phyloP scores from a whole-genome alignment of 23 tunicate genomes.

The Styela clava region DNA sequence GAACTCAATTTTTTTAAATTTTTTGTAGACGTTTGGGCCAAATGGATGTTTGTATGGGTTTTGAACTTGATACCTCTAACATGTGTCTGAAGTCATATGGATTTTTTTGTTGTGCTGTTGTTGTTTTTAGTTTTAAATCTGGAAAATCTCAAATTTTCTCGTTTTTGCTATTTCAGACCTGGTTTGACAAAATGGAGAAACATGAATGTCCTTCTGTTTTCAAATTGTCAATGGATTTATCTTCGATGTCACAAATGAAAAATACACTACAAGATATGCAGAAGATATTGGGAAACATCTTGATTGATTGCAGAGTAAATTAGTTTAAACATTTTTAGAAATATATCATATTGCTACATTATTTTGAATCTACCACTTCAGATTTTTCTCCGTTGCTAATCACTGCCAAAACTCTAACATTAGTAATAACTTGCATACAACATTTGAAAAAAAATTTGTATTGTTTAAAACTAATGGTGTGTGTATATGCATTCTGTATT shows the following conservation, averaged over 20 bases:
- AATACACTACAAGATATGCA: not conserved
- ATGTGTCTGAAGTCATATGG: not conserved
- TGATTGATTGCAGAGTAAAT: conserved; percentile 23
- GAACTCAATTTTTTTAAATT: too few relatives aligned
- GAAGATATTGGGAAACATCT: not conserved
- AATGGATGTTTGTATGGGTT: not conserved
- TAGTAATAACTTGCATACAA: too few relatives aligned
- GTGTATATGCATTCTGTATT: too few relatives aligned
- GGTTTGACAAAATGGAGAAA: conserved; percentile 13
- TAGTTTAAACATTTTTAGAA: too few relatives aligned
- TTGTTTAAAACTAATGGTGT: too few relatives aligned
- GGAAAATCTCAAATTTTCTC: too few relatives aligned
- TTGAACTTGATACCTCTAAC: not conserved
- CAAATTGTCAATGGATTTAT: not conserved
- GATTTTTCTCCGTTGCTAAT: too few relatives aligned
- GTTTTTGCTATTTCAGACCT: not conserved
- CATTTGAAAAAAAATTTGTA: too few relatives aligned
- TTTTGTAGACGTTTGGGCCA: too few relatives aligned
- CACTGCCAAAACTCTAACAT: too few relatives aligned
- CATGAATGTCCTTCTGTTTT: conserved; percentile 13
- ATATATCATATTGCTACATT: too few relatives aligned
- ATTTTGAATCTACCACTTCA: too few relatives aligned
- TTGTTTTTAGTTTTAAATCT: not conserved
- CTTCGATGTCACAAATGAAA: conserved; percentile 3
- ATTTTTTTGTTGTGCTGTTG: not conserved